A percentile compares a stretch with the other conserved stretches of the same genome.
These are phyloP conservation scores for Tigriopus californicus DNA, from an alignment of 2,888 invertebrate species.

Conservation along the genomic window DNA sequence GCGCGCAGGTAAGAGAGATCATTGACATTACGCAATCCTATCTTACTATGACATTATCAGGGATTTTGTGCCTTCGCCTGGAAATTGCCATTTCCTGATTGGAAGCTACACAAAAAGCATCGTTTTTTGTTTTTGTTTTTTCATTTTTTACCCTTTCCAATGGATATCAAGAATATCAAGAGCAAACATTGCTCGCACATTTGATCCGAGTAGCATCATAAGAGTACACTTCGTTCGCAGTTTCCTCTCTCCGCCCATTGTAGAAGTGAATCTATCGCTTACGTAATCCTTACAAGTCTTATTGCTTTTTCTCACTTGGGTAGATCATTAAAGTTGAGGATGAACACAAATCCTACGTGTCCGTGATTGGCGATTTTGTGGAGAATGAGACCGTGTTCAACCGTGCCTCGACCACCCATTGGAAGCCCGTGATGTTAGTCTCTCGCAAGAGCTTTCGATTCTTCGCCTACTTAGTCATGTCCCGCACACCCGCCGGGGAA, in stretches of 20 bases:
- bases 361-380: background rate
- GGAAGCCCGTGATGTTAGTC: slow-evolving; percentile 13
- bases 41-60: background rate
- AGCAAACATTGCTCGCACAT: no score
- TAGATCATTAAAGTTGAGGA: background rate
- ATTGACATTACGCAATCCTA: background rate
- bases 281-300: background rate
- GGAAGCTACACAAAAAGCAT: no score
- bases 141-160: no score
- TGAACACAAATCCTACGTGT: no score
- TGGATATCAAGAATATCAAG: no score
- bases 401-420: slow-evolving; percentile 1
- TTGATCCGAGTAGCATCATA: no score
- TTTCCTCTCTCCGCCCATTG: no score
- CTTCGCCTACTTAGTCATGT: background rate
- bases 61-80: background rate
- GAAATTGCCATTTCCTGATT: no score
- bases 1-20: slow-evolving; percentile 8
- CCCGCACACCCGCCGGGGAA: background rate
- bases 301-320: background rate
- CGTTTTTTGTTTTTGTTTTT: no score
- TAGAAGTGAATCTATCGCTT: background rate
- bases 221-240: no score
- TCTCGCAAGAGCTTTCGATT: background rate
- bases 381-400: slow-evolving; percentile 7